Conservation (phyloP, 2,113 vertebrate species). For the Ciconia stormi region DNA sequence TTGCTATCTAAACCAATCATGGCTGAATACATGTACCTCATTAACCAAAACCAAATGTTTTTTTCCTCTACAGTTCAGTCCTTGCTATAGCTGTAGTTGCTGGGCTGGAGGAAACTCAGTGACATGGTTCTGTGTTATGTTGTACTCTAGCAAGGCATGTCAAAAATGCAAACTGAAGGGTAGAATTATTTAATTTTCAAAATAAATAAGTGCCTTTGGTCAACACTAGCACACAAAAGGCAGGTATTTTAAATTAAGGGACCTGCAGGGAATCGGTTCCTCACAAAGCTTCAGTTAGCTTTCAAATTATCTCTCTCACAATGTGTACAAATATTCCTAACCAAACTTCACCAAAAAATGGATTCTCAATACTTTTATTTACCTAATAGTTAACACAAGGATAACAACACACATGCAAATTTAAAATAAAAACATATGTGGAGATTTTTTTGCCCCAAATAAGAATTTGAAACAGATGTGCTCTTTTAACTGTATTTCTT, state of each 20-base stretch:
- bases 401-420: slow-evolving; percentile 80
- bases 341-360: slow-evolving; percentile 75
- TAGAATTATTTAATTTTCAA: slow-evolving; percentile 62
- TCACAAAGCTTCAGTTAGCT: slow-evolving; percentile 74
- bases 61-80: slow-evolving; percentile 4
- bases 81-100: slow-evolving; percentile 7
- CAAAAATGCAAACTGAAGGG: slow-evolving; percentile 50
- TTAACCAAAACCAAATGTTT: slow-evolving; percentile 39
- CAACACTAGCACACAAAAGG: not conserved
- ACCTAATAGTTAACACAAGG: slow-evolving; percentile 79
- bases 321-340: slow-evolving; percentile 73
- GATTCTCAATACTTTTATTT: slow-evolving; percentile 79
- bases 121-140: not conserved
- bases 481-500: slow-evolving; percentile 79
- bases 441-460: slow-evolving; percentile 62
- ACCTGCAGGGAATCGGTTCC: slow-evolving; percentile 28
- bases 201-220: slow-evolving; percentile 52
- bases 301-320: slow-evolving; percentile 73
- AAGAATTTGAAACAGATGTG: slow-evolving; percentile 81
- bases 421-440: slow-evolving; percentile 81
- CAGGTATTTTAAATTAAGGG: slow-evolving; percentile 40
- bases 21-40: not conserved
- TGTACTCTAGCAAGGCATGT: not conserved
- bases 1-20: not conserved
- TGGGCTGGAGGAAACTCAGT: not conserved